Conservation (phyloP, 2,888 invertebrate genomes). For the Philonicus albiceps region DNA sequence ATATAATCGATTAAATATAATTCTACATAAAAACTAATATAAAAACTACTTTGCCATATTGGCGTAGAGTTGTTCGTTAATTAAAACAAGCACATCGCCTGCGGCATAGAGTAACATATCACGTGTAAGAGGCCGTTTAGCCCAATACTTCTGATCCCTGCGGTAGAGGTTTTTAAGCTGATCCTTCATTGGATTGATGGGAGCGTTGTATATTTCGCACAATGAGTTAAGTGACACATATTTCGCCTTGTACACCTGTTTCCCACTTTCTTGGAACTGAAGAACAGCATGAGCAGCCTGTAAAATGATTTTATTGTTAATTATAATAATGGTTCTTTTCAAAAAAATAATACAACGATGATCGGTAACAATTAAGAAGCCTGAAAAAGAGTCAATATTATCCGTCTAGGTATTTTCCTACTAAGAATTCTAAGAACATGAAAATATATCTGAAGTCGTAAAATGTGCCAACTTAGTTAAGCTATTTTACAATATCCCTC, state of each 20-base stretch:
- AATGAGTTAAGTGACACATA: constrained; percentile 90
- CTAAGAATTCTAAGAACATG: neutral
- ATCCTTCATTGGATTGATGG: constrained; percentile 90
- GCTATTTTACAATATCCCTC: too few species aligned
- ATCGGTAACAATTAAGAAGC: neutral
- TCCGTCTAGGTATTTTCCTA: too few species aligned
- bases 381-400: neutral
- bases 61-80: constrained; percentile 84
- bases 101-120: constrained; percentile 93
- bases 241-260: constrained; percentile 94
- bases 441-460: too few species aligned
- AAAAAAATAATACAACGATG: neutral
- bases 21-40: neutral
- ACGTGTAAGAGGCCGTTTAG: constrained; percentile 83
- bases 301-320: constrained; percentile 37
- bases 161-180: constrained; percentile 86
- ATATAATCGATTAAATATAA: neutral
- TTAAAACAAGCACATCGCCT: constrained; percentile 85
- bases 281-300: constrained; percentile 89
- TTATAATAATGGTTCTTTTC: neutral
- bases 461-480: too few species aligned
- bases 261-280: constrained; percentile 86
- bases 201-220: constrained; percentile 87
- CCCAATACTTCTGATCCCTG: constrained; percentile 88
- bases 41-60: constrained; percentile 69